A percentile compares a stretch with the other conserved stretches of the same genome.
These are phyloP conservation scores for Linnaemya tessellans DNA, from an alignment of 2,888 invertebrate genomes.

Conservation along the genomic window DNA sequence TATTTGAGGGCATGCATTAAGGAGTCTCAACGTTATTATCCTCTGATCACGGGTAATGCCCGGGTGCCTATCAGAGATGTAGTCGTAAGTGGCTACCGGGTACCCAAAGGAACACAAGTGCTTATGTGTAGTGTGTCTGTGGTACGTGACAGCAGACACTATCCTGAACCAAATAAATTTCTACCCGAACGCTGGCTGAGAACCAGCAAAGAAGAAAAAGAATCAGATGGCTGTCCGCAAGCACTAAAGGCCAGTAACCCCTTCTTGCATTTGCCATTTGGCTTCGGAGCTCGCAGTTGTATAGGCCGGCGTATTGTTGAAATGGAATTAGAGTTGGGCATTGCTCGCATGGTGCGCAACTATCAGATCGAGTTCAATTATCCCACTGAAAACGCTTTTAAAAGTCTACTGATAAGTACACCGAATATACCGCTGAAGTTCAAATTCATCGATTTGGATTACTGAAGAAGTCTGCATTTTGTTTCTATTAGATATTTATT, in stretches of 20 bases:
- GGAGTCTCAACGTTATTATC: constrained; percentile 87
- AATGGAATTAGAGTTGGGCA: constrained; percentile 85
- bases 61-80: constrained; percentile 85
- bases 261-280: constrained; percentile 85
- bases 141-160: constrained; percentile 79
- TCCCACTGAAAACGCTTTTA: constrained; percentile 74
- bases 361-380: constrained; percentile 76
- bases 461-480: too few species aligned
- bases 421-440: constrained; percentile 79
- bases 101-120: constrained; percentile 87
- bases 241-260: constrained; percentile 72
- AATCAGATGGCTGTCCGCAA: neutral
- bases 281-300: constrained; percentile 87
- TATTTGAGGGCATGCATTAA: constrained; percentile 90
- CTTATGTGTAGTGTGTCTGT: constrained; percentile 86
- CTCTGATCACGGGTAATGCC: constrained; percentile 85
- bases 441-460: constrained; percentile 72
- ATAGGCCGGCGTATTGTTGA: constrained; percentile 89
- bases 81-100: constrained; percentile 86
- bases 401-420: constrained; percentile 75
- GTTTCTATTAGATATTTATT: too few species aligned
- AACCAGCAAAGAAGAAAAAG: neutral
- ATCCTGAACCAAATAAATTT: constrained; percentile 62
- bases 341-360: constrained; percentile 76
- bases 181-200: constrained; percentile 74